These are phyloP conservation scores for Drosophila pachea DNA, from an alignment of 1,140 invertebrate species.

Conservation along the genomic window DNA sequence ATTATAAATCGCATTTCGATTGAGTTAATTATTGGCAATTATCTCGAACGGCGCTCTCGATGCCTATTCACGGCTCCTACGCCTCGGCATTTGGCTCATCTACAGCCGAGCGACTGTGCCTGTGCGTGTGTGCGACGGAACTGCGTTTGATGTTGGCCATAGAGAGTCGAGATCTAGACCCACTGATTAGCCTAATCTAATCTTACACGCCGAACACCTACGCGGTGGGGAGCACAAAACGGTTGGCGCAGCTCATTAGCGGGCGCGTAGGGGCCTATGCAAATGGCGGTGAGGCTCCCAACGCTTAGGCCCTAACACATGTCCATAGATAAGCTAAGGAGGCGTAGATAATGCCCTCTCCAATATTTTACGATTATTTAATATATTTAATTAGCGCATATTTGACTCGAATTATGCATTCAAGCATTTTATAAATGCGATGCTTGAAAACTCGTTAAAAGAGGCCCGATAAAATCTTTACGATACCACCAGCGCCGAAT, in stretches of 20 bases:
- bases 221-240: slow-evolving; percentile 24
- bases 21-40: slow-evolving; percentile 71
- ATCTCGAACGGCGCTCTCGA: slow-evolving; percentile 39
- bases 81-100: slow-evolving; percentile 40
- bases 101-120: neutral
- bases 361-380: slow-evolving; percentile 70
- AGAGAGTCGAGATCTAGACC: slow-evolving; percentile 44
- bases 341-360: slow-evolving; percentile 66
- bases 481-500: neutral
- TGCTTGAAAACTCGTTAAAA: slow-evolving; percentile 17
- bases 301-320: slow-evolving; percentile 58
- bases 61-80: slow-evolving; percentile 18
- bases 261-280: slow-evolving; percentile 62
- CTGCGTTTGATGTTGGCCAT: slow-evolving; percentile 8
- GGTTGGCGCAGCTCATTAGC: slow-evolving; percentile 58
- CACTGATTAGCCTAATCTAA: slow-evolving; percentile 74
- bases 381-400: slow-evolving; percentile 76
- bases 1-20: slow-evolving; percentile 70
- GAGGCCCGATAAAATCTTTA: slow-evolving; percentile 19
- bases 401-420: slow-evolving; percentile 63
- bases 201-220: slow-evolving; percentile 72
- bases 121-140: slow-evolving; percentile 9
- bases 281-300: slow-evolving; percentile 43
- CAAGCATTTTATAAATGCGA: slow-evolving; percentile 20
- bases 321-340: slow-evolving; percentile 70